Percentiles rank a stretch among this genome's conserved stretches.
phyloP scores from a whole-genome alignment of 1,140 invertebrate genomes.

The Stegodyphus mimosarum region DNA sequence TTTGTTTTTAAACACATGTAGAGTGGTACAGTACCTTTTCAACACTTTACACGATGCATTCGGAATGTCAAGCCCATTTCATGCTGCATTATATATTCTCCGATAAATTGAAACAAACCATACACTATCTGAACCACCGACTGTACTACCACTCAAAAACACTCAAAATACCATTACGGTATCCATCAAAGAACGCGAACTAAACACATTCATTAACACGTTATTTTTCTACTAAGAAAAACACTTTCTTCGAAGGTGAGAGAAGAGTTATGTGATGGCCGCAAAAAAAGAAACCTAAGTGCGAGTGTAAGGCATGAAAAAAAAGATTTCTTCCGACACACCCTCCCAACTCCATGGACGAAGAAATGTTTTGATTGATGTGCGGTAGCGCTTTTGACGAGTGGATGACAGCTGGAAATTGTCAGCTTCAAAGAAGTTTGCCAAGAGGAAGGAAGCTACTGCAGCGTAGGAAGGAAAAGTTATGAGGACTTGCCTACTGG shows the following conservation, averaged over 20 bases:
- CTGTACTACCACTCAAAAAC: background rate
- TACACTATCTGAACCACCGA: no score
- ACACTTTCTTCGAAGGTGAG: background rate
- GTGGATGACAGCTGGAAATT: conserved; percentile 40
- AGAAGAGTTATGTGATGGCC: background rate
- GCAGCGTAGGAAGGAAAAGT: no score
- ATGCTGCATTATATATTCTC: no score
- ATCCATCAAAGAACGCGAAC: background rate
- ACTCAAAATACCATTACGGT: background rate
- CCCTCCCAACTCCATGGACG: background rate
- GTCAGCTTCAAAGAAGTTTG: background rate
- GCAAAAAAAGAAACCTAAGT: no score
- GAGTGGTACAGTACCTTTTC: no score
- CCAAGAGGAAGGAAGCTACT: background rate
- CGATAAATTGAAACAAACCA: no score
- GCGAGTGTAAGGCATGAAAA: no score
- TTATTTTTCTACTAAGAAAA: background rate
- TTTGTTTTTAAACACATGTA: no score
- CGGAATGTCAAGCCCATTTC: no score
- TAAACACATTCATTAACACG: no score
- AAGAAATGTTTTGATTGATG: conserved; percentile 3
- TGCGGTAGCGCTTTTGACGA: conserved; percentile 36
- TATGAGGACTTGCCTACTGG: no score
- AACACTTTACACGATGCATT: no score
- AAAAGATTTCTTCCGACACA: background rate